These are phyloP conservation scores for Myzus persicae DNA, from an alignment of 1,140 invertebrate genomes.

Conservation along the genomic window DNA sequence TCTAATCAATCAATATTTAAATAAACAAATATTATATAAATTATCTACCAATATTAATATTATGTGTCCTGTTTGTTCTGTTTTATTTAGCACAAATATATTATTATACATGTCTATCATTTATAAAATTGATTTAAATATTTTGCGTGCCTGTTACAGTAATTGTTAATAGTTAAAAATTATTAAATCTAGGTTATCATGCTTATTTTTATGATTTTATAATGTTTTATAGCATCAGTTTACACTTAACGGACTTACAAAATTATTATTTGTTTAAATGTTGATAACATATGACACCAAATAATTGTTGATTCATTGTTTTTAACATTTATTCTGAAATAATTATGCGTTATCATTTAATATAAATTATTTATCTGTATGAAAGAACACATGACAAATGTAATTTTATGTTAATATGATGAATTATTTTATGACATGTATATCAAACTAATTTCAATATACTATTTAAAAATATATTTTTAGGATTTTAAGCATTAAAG, in stretches of 20 bases:
- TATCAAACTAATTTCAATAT: neutral
- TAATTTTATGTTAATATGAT: neutral
- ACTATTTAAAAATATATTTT: neutral
- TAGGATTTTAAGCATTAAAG: neutral
- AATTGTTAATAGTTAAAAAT: neutral
- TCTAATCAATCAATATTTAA: neutral
- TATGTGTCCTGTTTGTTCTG: neutral
- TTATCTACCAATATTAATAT: neutral
- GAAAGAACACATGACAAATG: neutral
- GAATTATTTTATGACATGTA: neutral
- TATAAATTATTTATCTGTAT: neutral
- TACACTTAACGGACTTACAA: neutral
- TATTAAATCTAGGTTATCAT: neutral
- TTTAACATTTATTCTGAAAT: neutral
- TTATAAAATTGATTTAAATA: neutral
- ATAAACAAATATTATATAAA: neutral
- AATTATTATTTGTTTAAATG: neutral
- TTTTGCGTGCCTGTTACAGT: neutral
- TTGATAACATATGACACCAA: neutral
- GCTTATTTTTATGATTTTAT: neutral
- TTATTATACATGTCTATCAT: neutral
- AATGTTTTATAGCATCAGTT: neutral
- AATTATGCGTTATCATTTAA: neutral
- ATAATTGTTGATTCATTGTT: neutral
- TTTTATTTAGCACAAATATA: neutral